Conservation (phyloP, 2,113 vertebrate species). For the Pavo muticus region DNA sequence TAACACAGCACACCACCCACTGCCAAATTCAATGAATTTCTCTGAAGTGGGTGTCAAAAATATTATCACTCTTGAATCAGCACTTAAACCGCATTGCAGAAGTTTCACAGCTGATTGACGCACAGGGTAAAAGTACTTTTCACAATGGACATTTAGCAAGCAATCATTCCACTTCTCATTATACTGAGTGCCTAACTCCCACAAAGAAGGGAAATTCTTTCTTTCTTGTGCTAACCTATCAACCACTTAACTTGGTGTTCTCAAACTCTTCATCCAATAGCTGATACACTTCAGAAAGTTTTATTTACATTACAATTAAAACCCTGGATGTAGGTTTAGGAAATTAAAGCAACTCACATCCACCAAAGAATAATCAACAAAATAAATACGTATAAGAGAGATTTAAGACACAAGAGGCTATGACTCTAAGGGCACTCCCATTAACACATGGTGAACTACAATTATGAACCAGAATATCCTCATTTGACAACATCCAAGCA, state of each 20-base stretch:
- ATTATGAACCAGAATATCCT: background rate
- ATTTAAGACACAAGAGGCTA: background rate
- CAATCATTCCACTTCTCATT: background rate
- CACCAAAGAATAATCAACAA: background rate
- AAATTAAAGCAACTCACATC: background rate
- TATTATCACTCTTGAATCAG: background rate
- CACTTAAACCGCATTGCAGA: background rate
- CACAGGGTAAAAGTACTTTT: background rate
- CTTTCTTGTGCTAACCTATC: background rate
- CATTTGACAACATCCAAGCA: background rate
- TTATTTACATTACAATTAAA: background rate
- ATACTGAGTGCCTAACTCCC: background rate
- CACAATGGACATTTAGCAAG: background rate
- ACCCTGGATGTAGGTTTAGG: background rate
- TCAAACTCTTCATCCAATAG: background rate
- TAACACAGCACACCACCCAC: background rate
- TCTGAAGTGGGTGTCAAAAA: background rate
- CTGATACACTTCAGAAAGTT: background rate
- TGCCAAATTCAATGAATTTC: background rate
- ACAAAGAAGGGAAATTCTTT: background rate
- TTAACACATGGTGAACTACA: background rate
- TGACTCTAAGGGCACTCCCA: background rate
- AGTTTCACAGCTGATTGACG: background rate
- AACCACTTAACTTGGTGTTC: background rate
- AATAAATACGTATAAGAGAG: background rate